Base-by-base conservation (phyloP, 2,113 vertebrate genomes). In the Paracanthobrama guichenoti region DNA sequence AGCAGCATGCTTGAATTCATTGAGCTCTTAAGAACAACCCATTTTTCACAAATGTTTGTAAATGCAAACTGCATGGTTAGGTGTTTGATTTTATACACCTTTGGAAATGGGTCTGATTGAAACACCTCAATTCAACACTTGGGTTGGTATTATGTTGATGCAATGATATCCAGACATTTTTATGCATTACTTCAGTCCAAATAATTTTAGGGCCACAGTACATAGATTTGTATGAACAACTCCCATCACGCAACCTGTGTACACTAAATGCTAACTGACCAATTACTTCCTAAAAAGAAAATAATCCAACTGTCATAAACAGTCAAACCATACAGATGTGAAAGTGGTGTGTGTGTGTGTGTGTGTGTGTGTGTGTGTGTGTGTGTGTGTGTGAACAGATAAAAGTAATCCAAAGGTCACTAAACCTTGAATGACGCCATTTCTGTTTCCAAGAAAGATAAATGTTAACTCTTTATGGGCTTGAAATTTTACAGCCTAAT, bases 241-340 rank as follows among this genome's bases (percentile, higher is more conserved):
- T n/a, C n/a, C n/a, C n/a, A n/a, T n/a, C n/a, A n/a, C n/a, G n/a
- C n/a, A n/a, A n/a, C n/a, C n/a, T n/a, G 13, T n/a, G 62, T 5
- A 12, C 75, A 50, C 46, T 75, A 44, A 11, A 53, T 35, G 44
- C 13, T 13, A 26, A 22, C 6, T 12, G 31, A 84, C 28, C n/a
- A 75, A 84, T 79, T 55, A 22, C 35, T n/a, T 42, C 50, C 80
- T 42, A 60, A 48, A 55, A 55, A 71, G 66, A 76, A n/a, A 24
- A 53, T 22, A 16, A 35, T 24, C 59, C 20, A 75, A 55, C 35
- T 48, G 31, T 64, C 74, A 66, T 74, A 84, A 86, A 74, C 12
- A 35, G 22, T 46, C 39, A n/a, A 46, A 73, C 48, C 64, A 59
- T 57, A 48, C 31, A 59, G 78, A 81, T 57, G 44, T 3, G 53